A percentile compares a stretch with the other conserved stretches of the same genome.
These are phyloP conservation scores for Petrosia ficiformis DNA, from an alignment of 37 sponge, comb jelly and placozoan genomes.

Conservation along the genomic window DNA sequence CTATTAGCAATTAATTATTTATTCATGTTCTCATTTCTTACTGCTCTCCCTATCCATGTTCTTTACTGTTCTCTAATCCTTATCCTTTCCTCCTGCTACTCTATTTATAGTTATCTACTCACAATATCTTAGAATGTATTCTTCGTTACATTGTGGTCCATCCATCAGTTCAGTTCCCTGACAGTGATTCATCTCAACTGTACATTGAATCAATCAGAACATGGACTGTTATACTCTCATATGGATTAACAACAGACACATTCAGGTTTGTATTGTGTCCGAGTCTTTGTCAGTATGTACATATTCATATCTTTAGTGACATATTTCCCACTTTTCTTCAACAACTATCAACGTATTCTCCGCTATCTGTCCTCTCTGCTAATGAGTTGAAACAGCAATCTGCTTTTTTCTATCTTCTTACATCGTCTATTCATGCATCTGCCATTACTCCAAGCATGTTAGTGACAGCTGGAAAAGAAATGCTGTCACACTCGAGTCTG, in stretches of 20 bases:
- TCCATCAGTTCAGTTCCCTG: conserved; percentile 14
- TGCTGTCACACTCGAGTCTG: too few species aligned
- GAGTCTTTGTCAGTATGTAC: not conserved
- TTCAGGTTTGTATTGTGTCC: conserved; percentile 32
- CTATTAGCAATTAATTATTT: not conserved
- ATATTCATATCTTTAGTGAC: conserved; percentile 20
- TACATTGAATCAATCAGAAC: conserved; percentile 7
- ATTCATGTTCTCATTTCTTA: too few species aligned
- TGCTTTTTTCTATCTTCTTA: conserved; percentile 24
- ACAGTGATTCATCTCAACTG: conserved; percentile 29
- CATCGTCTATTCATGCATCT: conserved; percentile 22
- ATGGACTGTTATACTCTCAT: conserved; percentile 44
- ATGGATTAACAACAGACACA: conserved; percentile 31
- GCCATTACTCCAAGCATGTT: conserved; percentile 33
- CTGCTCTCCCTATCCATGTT: too few species aligned
- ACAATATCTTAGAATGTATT: conserved; percentile 33
- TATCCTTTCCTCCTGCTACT: too few species aligned
- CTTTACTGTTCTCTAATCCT: too few species aligned
- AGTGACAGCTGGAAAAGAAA: too few species aligned
- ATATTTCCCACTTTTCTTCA: conserved; percentile 31
- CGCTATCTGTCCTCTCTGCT: not conserved
- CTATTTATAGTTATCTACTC: conserved; percentile 30
- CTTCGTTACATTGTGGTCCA: not conserved
- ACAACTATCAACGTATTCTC: conserved; percentile 7
- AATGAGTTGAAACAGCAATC: conserved; percentile 6